A percentile compares a stretch with the other conserved stretches of the same genome.
These are phyloP conservation scores for Adrianichthys oophorus DNA, from an alignment of 2,797 vertebrate species.

Conservation along the genomic window DNA sequence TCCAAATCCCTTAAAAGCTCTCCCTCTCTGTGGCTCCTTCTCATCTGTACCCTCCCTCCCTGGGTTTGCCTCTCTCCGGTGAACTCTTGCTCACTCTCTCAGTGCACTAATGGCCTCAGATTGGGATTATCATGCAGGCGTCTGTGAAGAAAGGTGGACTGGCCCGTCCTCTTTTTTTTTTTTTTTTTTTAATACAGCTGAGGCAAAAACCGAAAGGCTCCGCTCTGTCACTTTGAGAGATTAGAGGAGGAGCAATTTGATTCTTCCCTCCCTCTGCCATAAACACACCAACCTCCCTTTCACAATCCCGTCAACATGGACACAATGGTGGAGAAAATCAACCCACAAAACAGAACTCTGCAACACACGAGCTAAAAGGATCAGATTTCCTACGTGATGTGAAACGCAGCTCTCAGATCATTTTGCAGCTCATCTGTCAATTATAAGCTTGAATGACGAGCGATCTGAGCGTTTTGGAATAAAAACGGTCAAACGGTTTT, in stretches of 20 bases:
- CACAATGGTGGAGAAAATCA: slow-evolving; percentile 35
- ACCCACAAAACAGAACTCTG: slow-evolving; percentile 26
- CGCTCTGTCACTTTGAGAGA: slow-evolving; percentile 70
- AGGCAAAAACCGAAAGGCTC: slow-evolving; percentile 45
- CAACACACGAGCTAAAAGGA: slow-evolving; percentile 34
- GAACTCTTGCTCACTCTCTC: slow-evolving; percentile 57
- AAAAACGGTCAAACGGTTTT: slow-evolving; percentile 12
- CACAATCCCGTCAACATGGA: slow-evolving; percentile 43
- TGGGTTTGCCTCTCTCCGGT: slow-evolving; percentile 37
- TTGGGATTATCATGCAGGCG: slow-evolving; percentile 81
- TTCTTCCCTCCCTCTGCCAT: slow-evolving; percentile 13
- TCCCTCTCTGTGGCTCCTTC: slow-evolving; percentile 46
- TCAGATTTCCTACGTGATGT: slow-evolving; percentile 63
- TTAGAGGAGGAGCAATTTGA: slow-evolving; percentile 71
- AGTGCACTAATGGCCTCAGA: slow-evolving; percentile 79
- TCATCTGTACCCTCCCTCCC: slow-evolving; percentile 35
- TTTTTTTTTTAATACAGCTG: slow-evolving; percentile 37
- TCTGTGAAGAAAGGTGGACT: slow-evolving; percentile 76
- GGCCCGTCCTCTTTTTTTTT: slow-evolving; percentile 22
- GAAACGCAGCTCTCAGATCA: slow-evolving; percentile 35
- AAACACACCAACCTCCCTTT: slow-evolving; percentile 10
- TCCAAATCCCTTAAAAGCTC: slow-evolving; percentile 83
- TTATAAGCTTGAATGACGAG: slow-evolving; percentile 24
- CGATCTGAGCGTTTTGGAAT: slow-evolving; percentile 15
- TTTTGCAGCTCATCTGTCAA: slow-evolving; percentile 50